phyloP scores from a whole-genome alignment of 1,140 invertebrate species.

The Planococcus citri region DNA sequence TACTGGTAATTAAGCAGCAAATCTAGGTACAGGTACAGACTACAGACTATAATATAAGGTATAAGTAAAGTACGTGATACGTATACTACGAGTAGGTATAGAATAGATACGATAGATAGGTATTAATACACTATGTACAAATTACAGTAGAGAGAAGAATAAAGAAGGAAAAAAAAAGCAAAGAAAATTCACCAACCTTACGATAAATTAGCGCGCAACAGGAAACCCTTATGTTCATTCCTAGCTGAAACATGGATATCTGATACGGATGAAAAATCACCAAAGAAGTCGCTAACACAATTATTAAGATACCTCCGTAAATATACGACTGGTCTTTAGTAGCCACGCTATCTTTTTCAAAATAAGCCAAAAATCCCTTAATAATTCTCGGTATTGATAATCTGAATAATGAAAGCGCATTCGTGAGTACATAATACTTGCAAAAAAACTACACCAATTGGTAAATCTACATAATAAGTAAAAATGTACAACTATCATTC shows the following conservation, averaged over 20 bases:
- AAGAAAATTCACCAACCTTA: constrained; percentile 13
- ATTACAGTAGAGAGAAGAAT: too few relatives aligned
- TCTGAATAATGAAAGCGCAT: not conserved
- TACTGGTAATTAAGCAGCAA: too few relatives aligned
- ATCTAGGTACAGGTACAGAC: too few relatives aligned
- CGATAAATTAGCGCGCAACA: constrained; percentile 20
- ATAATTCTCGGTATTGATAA: constrained; percentile 13
- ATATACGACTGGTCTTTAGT: not conserved
- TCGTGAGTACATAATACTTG: too few relatives aligned
- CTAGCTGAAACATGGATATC: constrained; percentile 15
- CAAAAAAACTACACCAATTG: too few relatives aligned
- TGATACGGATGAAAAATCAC: not conserved
- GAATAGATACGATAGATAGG: too few relatives aligned
- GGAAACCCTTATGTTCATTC: constrained; percentile 20
- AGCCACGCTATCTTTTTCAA: constrained; percentile 4
- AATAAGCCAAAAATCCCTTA: constrained; percentile 14
- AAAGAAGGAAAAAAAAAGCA: not conserved
- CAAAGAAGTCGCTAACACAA: not conserved
- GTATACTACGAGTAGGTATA: too few relatives aligned
- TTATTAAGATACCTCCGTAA: not conserved
- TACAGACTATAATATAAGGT: too few relatives aligned
- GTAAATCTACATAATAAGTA: too few relatives aligned
- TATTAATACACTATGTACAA: too few relatives aligned
- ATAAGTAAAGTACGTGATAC: too few relatives aligned
- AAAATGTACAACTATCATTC: too few relatives aligned